phyloP scores from a whole-genome alignment of 2,113 vertebrate genomes.

The Alaudala cheleensis region DNA sequence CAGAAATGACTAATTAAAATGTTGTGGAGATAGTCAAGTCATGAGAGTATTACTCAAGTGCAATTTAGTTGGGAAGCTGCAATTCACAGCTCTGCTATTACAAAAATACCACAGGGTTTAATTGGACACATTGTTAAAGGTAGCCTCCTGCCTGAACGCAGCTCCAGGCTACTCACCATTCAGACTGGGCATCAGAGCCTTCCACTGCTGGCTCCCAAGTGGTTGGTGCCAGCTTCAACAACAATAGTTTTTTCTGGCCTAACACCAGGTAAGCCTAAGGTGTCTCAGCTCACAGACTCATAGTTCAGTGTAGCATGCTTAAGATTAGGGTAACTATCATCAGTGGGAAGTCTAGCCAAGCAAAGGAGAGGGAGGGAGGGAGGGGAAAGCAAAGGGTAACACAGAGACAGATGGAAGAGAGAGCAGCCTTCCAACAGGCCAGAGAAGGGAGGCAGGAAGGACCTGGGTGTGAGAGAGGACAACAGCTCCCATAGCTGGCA shows the following conservation, averaged over 20 bases:
- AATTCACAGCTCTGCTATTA: slow-evolving; percentile 39
- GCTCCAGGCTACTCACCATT: background rate
- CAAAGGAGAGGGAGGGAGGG: background rate
- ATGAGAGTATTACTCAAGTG: slow-evolving; percentile 59
- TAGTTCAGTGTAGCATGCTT: background rate
- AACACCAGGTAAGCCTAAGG: background rate
- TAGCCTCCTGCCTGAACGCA: background rate
- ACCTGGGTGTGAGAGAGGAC: background rate
- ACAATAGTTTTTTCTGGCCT: background rate
- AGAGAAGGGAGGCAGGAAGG: background rate
- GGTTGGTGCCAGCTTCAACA: background rate
- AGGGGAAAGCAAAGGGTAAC: background rate
- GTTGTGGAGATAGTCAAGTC: slow-evolving; percentile 54
- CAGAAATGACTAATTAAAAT: slow-evolving; percentile 63
- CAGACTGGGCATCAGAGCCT: background rate
- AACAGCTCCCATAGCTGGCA: background rate
- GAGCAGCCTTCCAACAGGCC: background rate
- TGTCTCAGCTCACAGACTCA: background rate
- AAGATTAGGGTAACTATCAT: background rate
- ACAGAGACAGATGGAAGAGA: background rate
- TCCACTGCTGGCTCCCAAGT: background rate
- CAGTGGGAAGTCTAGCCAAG: background rate
- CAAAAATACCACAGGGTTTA: slow-evolving; percentile 37
- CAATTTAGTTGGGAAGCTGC: slow-evolving; percentile 52
- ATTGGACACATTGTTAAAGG: background rate